phyloP scores from a whole-genome alignment of 1,140 invertebrate species.

The Bombus sibiricus region DNA sequence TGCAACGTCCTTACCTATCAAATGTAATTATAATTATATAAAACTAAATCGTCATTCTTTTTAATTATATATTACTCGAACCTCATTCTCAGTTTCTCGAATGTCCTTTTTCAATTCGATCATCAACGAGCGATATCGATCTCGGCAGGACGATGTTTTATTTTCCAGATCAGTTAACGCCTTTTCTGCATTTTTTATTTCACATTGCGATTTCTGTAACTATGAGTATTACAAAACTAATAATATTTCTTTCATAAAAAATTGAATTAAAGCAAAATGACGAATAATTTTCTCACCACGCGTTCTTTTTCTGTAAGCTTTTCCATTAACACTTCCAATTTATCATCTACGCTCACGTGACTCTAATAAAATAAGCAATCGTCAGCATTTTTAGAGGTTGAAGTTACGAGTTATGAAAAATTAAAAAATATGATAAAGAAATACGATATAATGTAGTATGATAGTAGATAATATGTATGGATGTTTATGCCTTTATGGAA shows the following conservation, averaged over 20 bases:
- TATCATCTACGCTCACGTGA: constrained; percentile 15
- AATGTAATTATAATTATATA: not conserved
- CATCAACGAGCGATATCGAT: constrained; percentile 56
- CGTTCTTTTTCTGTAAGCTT: constrained; percentile 37
- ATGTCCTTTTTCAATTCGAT: constrained; percentile 60
- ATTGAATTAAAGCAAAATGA: not conserved
- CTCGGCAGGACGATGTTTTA: constrained; percentile 36
- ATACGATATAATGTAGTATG: no score
- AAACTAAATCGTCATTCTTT: not conserved
- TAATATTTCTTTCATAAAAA: not conserved
- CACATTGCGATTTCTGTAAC: constrained; percentile 38
- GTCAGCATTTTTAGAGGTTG: not conserved
- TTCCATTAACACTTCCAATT: constrained; percentile 24
- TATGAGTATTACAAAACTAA: not conserved
- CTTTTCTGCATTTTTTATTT: constrained; percentile 51
- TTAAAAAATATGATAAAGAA: not conserved
- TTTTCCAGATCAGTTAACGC: constrained; percentile 43
- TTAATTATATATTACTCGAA: constrained; percentile 19
- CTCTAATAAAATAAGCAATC: constrained; percentile 16
- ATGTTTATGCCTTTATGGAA: not conserved
- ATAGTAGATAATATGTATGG: not conserved
- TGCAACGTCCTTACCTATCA: constrained; percentile 51
- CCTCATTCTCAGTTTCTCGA: constrained; percentile 58
- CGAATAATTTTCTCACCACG: constrained; percentile 6
- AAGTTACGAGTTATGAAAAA: not conserved